Evolutionary conservation across 2,797 vertebrate species (phyloP).

Genomic region (Sphaeramia orbicularis): DNA sequence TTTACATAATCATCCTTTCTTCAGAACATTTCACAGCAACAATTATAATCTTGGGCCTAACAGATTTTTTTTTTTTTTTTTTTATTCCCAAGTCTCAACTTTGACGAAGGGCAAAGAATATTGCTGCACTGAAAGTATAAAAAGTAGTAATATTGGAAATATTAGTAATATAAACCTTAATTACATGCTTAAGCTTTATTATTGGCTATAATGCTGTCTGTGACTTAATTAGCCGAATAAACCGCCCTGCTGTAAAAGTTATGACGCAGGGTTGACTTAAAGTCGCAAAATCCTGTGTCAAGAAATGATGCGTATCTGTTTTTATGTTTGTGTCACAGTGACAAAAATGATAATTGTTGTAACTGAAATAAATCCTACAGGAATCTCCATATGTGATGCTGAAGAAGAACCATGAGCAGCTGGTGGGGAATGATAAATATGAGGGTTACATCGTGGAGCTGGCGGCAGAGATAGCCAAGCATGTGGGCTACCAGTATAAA

Average conservation of each 20-base stretch:
- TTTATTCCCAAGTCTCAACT: not conserved
- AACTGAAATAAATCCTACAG: constrained; percentile 73
- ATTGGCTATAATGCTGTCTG: constrained; percentile 41
- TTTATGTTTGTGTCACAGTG: constrained; percentile 6
- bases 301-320: not conserved
- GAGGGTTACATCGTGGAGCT: constrained; percentile 98
- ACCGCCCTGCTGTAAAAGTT: constrained; percentile 16
- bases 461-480: constrained; percentile 97
- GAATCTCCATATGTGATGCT: constrained; percentile 99
- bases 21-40: constrained; percentile 26
- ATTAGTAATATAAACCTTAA: constrained; percentile 39
- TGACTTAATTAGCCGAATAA: constrained; percentile 46
- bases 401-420: constrained; percentile 96
- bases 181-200: constrained; percentile 45
- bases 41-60: constrained; percentile 21
- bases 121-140: constrained; percentile 10
- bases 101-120: not conserved
- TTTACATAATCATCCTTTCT: constrained; percentile 54
- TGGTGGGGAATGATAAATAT: constrained; percentile 94
- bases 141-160: constrained; percentile 19
- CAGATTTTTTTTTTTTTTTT: not conserved
- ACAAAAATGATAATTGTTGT: not conserved
- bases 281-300: constrained; percentile 13
- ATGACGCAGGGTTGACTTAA: not conserved
- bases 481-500: constrained; percentile 96